Evolutionary conservation across 2,797 vertebrate species (phyloP).

Genomic region (Sebastes taczanowskii): DNA sequence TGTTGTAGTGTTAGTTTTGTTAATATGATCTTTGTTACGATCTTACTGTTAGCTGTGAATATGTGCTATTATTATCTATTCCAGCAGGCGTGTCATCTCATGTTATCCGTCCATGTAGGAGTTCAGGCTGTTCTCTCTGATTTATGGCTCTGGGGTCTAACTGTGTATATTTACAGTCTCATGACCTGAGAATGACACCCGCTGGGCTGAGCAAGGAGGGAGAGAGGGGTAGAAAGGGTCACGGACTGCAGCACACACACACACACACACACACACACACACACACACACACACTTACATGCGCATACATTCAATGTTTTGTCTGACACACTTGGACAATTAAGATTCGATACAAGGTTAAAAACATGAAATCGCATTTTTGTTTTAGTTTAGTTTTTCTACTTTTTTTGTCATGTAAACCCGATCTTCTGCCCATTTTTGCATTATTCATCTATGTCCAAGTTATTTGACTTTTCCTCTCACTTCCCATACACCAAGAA

Average conservation of each 20-base stretch:
- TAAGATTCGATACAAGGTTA: not conserved
- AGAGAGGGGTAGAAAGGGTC: constrained; percentile 78
- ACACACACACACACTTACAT: constrained; percentile 75
- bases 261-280: constrained; percentile 71
- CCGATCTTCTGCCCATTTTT: not conserved
- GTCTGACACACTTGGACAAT: not conserved
- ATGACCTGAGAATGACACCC: constrained; percentile 91
- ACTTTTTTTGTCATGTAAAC: not conserved
- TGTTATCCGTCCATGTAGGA: constrained; percentile 66
- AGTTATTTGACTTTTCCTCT: not conserved
- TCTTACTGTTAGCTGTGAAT: constrained; percentile 9
- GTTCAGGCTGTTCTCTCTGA: constrained; percentile 76
- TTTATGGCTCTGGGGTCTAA: constrained; percentile 88
- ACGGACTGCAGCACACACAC: constrained; percentile 81
- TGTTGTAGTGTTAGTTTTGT: not conserved
- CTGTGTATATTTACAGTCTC: constrained; percentile 98
- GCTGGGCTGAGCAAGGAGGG: constrained; percentile 83
- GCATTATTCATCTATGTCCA: too few relatives aligned
- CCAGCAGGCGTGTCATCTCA: constrained; percentile 47
- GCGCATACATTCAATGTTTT: not conserved
- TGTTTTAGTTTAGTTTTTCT: too few relatives aligned
- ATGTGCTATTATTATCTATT: constrained; percentile 43
- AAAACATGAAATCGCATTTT: not conserved
- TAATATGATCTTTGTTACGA: not conserved
- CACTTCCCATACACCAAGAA: not conserved